Base-by-base conservation (phyloP, 2,797 vertebrate species). In the Manis crassicaudata region DNA sequence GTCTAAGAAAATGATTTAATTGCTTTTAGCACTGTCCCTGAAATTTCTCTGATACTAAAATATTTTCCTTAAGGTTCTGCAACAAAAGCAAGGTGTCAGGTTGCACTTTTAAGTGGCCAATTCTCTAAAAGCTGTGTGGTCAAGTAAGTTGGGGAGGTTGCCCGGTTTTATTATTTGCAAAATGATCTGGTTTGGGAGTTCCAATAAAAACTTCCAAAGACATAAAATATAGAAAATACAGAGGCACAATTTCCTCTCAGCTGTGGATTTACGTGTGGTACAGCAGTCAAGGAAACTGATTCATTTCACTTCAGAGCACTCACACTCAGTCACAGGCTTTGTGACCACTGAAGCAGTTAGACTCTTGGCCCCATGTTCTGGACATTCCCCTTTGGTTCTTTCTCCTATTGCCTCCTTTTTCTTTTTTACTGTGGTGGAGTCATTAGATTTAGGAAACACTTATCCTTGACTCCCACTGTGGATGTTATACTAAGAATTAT, bases 391-490 rank as follows among this genome's bases (percentile, higher is more conserved):
- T 75, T 12, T 27, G 35, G 46, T 17, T 3, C 12, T 25, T 6
- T 92, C 21, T 80, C 6, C 21, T 25, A 18, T 3, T 65, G 80
- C 20, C 43, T 92, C 70, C 18, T 88, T 18, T 83, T 75, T 83
- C 37, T 79, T 60, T 94, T 54, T 62, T 50, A 35, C 77, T 88
- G 60, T n/a, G 68, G 68, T 80, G 20, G 32, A 73, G 50, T 67
- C 70, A 72, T 97, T 95, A 91, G 62, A 92, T 40, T 18, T 76
- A 68, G 79, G 72, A 93, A 96, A 90, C 77, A 50, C 63, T 90
- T 84, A 54, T 13, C 12, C 52, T 56, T 32, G 79, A 72, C 27
- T 96, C 72, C 52, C 46, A 87, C 70, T 27, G 35, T 40, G 17
- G 21, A 81, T 40, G 32, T n/a, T 43, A 76, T 0, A 32, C 52